Evolutionary conservation across 2,113 vertebrate species (phyloP).

Genomic region (Melanostigma gelatinosum): DNA sequence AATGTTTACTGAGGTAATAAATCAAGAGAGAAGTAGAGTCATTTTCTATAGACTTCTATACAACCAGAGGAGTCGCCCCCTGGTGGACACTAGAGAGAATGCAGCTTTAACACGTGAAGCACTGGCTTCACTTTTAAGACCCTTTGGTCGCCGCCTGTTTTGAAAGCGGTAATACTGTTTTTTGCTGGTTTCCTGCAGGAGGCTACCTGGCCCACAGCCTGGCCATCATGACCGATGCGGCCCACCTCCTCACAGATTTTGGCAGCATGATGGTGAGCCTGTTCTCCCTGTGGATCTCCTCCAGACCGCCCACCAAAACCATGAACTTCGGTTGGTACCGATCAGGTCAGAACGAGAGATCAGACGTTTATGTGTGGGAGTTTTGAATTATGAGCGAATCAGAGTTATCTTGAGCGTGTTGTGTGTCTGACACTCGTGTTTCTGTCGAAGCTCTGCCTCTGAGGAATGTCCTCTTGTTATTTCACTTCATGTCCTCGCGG

Average conservation of each 20-base stretch:
- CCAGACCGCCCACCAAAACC: slow-evolving; percentile 88
- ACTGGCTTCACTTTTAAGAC: background rate
- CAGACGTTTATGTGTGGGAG: too few relatives aligned
- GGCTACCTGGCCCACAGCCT: slow-evolving; percentile 93
- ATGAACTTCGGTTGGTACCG: slow-evolving; percentile 98
- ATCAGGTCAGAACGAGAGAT: slow-evolving; percentile 84
- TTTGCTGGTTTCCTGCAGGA: background rate
- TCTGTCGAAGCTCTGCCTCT: slow-evolving; percentile 1
- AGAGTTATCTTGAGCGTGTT: too few relatives aligned
- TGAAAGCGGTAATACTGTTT: background rate
- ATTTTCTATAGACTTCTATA: background rate
- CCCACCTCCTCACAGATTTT: slow-evolving; percentile 94
- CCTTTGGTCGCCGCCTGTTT: too few relatives aligned
- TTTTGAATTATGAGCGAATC: too few relatives aligned
- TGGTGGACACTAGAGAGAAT: background rate
- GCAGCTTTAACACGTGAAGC: too few relatives aligned
- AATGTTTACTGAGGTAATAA: too few relatives aligned
- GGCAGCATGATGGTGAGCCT: slow-evolving; percentile 97
- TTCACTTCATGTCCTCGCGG: background rate
- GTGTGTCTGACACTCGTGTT: too few relatives aligned
- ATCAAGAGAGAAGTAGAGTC: too few relatives aligned
- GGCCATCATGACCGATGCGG: slow-evolving; percentile 97
- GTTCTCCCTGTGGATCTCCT: slow-evolving; percentile 96
- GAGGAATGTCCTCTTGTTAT: background rate
- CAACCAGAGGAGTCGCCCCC: background rate